These are phyloP conservation scores for Cryptoblepharus egeriae DNA, from an alignment of 2,797 vertebrate genomes.

Conservation along the genomic window DNA sequence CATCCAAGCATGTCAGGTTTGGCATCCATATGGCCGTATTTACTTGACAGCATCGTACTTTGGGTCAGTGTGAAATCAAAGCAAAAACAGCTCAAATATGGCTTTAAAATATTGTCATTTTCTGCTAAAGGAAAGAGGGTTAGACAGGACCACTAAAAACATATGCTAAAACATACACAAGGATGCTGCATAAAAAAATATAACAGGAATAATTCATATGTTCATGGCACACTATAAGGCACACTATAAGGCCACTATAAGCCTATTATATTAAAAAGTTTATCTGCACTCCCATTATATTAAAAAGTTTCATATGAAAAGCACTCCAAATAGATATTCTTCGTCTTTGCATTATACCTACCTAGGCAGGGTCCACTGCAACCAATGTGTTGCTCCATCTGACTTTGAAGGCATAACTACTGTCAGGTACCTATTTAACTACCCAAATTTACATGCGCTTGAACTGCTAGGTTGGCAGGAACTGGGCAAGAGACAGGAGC, in stretches of 20 bases:
- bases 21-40: neutral
- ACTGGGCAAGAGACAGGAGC: too few relatives aligned
- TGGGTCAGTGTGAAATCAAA: conserved; percentile 14
- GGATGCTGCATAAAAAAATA: too few relatives aligned
- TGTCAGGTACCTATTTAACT: too few relatives aligned
- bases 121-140: neutral
- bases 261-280: neutral
- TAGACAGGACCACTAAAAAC: neutral
- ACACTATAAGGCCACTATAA: neutral
- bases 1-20: conserved; percentile 24
- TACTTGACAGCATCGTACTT: conserved; percentile 17
- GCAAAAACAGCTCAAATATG: conserved; percentile 16
- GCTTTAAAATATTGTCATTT: neutral
- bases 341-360: too few relatives aligned
- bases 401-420: too few relatives aligned
- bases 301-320: neutral
- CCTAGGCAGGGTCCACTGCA: too few relatives aligned
- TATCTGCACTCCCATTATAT: neutral
- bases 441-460: too few relatives aligned
- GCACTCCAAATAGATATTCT: too few relatives aligned
- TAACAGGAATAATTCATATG: neutral
- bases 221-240: too few relatives aligned
- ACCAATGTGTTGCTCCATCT: too few relatives aligned
- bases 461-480: too few relatives aligned
- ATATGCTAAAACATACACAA: neutral